A percentile compares a stretch with the other conserved stretches of the same genome.
Conservation (phyloP, 2,113 vertebrate genomes). For the Tylochromis polylepis region DNA sequence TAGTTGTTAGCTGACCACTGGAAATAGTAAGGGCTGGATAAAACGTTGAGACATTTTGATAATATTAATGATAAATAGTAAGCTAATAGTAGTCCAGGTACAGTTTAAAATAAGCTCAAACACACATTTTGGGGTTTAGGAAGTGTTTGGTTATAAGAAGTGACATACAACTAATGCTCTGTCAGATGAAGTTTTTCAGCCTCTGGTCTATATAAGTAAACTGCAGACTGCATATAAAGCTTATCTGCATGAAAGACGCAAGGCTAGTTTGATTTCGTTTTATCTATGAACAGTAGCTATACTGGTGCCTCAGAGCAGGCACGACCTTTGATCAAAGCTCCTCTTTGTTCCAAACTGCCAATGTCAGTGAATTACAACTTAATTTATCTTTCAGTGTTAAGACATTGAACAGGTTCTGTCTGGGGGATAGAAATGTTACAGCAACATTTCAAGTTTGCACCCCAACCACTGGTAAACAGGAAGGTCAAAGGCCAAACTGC, state of each 20-base stretch:
- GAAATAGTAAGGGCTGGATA: background rate
- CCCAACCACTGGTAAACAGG: fast-evolving
- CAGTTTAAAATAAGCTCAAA: background rate
- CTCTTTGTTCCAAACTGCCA: background rate
- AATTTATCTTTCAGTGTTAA: background rate
- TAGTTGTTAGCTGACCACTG: no score
- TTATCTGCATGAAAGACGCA: background rate
- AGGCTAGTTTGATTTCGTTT: background rate
- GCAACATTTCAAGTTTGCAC: background rate
- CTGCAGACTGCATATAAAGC: background rate
- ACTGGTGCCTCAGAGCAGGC: background rate
- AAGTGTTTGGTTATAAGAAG: background rate
- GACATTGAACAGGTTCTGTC: background rate
- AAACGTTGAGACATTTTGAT: background rate
- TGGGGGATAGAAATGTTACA: background rate
- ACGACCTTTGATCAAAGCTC: background rate
- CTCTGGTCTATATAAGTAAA: background rate
- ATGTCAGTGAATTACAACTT: background rate
- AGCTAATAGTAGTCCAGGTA: background rate
- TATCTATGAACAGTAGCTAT: background rate
- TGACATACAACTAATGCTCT: no score
- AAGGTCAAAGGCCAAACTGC: background rate
- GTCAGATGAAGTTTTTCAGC: no score
- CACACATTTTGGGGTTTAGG: background rate
- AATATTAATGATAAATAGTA: background rate